Evolutionary conservation across 2,888 invertebrate species (phyloP), one percentile per base, ranked within the genome.

Genomic region (Baronia brevicornis): DNA sequence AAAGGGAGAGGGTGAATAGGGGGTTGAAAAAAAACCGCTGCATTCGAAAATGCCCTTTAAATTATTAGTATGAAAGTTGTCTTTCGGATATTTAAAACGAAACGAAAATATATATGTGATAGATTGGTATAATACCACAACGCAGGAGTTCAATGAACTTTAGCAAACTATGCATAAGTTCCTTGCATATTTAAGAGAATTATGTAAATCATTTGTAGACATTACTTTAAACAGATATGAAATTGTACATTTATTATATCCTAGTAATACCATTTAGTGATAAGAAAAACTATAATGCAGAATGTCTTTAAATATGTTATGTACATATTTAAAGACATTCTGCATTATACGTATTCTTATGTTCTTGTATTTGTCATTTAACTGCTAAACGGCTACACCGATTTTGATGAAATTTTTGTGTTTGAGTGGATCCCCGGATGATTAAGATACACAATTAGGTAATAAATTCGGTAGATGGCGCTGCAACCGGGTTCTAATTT

Each of bases 1-100:
- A 30, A 41, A 38, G 70, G 65, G 68, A 46, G 69, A 67, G 70
- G 67, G 69, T 55, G 57, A 46, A 54, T 47, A 35, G 39, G 54
- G 60, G 65, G 51, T 38, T 48, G 48, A 36, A 45, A 38, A 38
- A 20, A 37, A 33, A 26, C 35, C 33, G 5, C 17, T 10, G 11
- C 0, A 8, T 23, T 27, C 23, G 14, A 17, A 20, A 54, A 43
- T 42, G 39, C 37, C 28, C 40, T 34, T 31, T 48, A 45, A 27
- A 0, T 0, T 0, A 1, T 3, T 6, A 0, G 1, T 0, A 0
- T 4, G 39, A 48, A 21, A 21, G 39, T 23, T 29, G 7, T 36
- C 12, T 38, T 27, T 38, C 11, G 24, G 30, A 11, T 21, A 20
- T 4, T 17, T 5, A 9, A 8, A 6, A 12, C 18, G 12, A 15